phyloP scores from a whole-genome alignment of 2,888 invertebrate genomes.

The Caenorhabditis plicata region DNA sequence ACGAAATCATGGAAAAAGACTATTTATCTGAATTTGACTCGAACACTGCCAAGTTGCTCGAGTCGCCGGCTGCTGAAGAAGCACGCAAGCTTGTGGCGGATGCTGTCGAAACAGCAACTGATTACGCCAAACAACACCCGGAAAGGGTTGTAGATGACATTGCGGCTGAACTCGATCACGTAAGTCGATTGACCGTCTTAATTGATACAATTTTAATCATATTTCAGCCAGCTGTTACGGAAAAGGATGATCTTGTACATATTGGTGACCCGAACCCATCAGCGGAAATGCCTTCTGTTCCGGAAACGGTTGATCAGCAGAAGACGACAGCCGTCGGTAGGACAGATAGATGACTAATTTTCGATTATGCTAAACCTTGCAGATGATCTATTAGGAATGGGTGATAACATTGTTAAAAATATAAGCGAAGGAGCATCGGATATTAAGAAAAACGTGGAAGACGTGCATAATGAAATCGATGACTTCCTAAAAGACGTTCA shows the following conservation, averaged over 20 bases:
- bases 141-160: not conserved
- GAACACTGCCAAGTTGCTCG: slow-evolving; percentile 19
- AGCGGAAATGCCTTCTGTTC: no score
- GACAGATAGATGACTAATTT: no score
- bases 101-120: slow-evolving; percentile 24
- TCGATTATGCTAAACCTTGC: no score
- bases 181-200: no score
- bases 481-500: slow-evolving; percentile 14
- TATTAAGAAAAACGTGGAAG: slow-evolving; percentile 20
- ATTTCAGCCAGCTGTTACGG: no score
- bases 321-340: no score
- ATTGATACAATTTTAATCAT: no score
- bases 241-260: no score
- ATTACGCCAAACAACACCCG: not conserved
- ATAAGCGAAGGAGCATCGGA: no score
- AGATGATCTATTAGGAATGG: slow-evolving; percentile 3
- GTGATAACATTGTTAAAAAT: not conserved
- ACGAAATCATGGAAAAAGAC: slow-evolving; percentile 36
- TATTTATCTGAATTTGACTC: slow-evolving; percentile 13
- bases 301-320: slow-evolving; percentile 14
- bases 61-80: slow-evolving; percentile 31
- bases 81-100: slow-evolving; percentile 26
- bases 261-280: no score
- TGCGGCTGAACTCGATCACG: not conserved
- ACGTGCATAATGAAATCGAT: slow-evolving; percentile 32